Conservation (phyloP, 2,888 invertebrate species). For the Gerosis bhagava region DNA sequence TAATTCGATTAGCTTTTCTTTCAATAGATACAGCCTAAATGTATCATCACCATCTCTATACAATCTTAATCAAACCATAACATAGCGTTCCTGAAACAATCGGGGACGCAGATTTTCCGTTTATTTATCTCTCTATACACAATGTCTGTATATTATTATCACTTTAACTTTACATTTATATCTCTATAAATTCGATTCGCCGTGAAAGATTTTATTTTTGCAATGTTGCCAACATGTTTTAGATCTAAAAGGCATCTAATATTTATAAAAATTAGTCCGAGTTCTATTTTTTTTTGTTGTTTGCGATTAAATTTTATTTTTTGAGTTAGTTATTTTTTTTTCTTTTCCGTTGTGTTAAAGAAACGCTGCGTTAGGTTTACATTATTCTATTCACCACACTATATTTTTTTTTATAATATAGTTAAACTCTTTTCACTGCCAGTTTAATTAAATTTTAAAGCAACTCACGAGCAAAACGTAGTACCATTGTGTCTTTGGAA, state of each 20-base stretch:
- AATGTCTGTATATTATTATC: slow-evolving; percentile 4
- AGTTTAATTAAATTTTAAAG: slow-evolving; percentile 8
- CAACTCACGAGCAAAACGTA: slow-evolving; percentile 17
- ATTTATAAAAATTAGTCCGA: no score
- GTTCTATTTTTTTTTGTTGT: no score
- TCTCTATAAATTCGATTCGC: slow-evolving; percentile 23
- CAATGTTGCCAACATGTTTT: no score
- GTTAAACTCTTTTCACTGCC: slow-evolving; percentile 17
- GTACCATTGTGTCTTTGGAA: background rate
- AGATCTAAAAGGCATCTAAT: no score
- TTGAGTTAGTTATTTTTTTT: no score
- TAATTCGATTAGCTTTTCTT: slow-evolving; percentile 39
- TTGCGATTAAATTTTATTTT: no score
- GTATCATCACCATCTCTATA: slow-evolving; percentile 8
- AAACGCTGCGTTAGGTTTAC: slow-evolving; percentile 15
- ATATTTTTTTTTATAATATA: slow-evolving; percentile 9
- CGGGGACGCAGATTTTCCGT: no score
- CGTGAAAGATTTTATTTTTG: slow-evolving; percentile 17
- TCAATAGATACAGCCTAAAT: no score
- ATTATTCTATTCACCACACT: slow-evolving; percentile 2
- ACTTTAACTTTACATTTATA: slow-evolving; percentile 20
- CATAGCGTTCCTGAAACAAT: slow-evolving; percentile 13
- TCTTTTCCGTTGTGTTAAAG: no score
- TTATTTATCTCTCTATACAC: no score
- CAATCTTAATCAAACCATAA: slow-evolving; percentile 14